A percentile compares a stretch with the other conserved stretches of the same genome.
Conservation (phyloP, 2,888 invertebrate species). For the Sarcophaga caerulescens region DNA sequence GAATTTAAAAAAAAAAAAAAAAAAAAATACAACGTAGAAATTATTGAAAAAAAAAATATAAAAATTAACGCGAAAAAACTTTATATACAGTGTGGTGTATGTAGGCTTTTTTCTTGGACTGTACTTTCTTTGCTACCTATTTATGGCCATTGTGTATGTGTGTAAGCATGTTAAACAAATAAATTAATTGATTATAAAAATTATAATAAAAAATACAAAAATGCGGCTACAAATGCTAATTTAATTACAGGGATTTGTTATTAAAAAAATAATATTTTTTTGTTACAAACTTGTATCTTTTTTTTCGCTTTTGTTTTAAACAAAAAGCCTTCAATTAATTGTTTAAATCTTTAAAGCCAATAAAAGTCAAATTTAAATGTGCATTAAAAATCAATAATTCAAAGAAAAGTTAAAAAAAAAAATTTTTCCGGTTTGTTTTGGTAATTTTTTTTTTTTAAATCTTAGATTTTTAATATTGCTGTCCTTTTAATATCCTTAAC, state of each 20-base stretch:
- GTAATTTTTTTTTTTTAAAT: neutral
- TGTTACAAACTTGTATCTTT: neutral
- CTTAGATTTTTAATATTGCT: neutral
- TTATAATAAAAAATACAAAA: neutral
- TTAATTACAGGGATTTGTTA: conserved; percentile 31
- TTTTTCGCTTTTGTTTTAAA: neutral
- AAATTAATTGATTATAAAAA: neutral
- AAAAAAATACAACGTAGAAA: too few relatives aligned
- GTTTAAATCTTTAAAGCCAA: conserved; percentile 1
- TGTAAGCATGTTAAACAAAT: conserved; percentile 7
- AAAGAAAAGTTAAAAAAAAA: neutral
- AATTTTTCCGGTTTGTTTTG: too few relatives aligned
- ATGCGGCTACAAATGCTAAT: neutral
- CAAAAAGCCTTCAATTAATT: conserved; percentile 11
- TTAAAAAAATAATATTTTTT: neutral
- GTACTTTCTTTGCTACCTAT: too few relatives aligned
- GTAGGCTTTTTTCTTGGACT: too few relatives aligned
- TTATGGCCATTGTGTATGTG: too few relatives aligned
- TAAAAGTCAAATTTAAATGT: neutral
- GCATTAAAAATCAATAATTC: conserved; percentile 4
- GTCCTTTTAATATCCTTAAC: too few relatives aligned
- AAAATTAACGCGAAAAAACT: too few relatives aligned
- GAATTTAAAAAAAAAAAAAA: too few relatives aligned
- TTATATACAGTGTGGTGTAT: too few relatives aligned
- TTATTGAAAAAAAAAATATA: too few relatives aligned